Conservation (phyloP, 2,113 vertebrate genomes). For the Nesospiza acunhae region DNA sequence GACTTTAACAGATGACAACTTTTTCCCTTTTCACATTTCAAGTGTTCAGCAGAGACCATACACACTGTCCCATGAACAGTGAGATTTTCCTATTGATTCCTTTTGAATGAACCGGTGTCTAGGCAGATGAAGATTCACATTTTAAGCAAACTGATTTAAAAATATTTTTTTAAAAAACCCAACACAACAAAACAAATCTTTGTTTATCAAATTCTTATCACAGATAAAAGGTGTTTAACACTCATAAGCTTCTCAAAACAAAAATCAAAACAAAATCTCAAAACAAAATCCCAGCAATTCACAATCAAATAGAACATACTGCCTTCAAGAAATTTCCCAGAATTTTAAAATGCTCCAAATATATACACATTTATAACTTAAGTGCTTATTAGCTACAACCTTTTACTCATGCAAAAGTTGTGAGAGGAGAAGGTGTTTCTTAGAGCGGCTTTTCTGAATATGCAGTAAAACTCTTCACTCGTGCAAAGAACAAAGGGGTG, state of each 20-base stretch:
- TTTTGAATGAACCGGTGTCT: slow-evolving; percentile 9
- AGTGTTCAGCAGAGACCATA: slow-evolving; percentile 48
- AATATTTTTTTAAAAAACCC: slow-evolving; percentile 35
- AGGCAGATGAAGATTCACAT: slow-evolving; percentile 21
- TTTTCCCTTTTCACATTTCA: slow-evolving; percentile 59
- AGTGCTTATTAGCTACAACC: slow-evolving; percentile 65
- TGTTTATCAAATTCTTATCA: slow-evolving; percentile 51
- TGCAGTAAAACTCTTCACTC: slow-evolving; percentile 97
- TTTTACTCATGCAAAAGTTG: slow-evolving; percentile 72
- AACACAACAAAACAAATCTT: slow-evolving; percentile 38
- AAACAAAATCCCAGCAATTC: slow-evolving; percentile 62
- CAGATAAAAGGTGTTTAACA: slow-evolving; percentile 66
- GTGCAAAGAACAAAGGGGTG: slow-evolving; percentile 91
- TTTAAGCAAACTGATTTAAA: slow-evolving; percentile 60
- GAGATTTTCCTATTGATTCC: slow-evolving; percentile 4
- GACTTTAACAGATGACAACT: slow-evolving; percentile 67
- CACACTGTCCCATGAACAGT: slow-evolving; percentile 34
- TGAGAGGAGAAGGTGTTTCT: slow-evolving; percentile 56
- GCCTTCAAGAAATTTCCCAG: slow-evolving; percentile 61
- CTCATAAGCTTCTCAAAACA: slow-evolving; percentile 58
- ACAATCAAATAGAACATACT: slow-evolving; percentile 67
- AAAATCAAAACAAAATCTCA: slow-evolving; percentile 67
- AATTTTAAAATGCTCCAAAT: slow-evolving; percentile 75
- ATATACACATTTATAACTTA: slow-evolving; percentile 77
- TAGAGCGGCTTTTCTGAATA: slow-evolving; percentile 92